Conservation (phyloP, 2,888 invertebrate genomes). For the Urechis unicinctus region DNA sequence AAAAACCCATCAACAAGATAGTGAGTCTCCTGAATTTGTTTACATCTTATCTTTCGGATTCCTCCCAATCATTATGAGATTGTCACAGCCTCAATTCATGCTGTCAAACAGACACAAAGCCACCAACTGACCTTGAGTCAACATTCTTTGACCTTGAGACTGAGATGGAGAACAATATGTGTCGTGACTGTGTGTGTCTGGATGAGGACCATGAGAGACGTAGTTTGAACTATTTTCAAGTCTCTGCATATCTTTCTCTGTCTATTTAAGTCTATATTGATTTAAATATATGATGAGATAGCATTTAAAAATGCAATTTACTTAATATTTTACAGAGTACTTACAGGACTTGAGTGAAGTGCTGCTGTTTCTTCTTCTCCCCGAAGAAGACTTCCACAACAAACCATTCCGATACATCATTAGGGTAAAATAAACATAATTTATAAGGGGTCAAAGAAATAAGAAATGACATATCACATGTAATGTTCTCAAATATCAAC, state of each 20-base stretch:
- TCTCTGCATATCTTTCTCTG: not conserved
- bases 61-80: too few relatives aligned
- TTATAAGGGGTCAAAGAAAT: too few relatives aligned
- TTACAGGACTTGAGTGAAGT: conserved; percentile 75
- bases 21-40: conserved; percentile 23
- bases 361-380: conserved; percentile 72
- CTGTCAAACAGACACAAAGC: conserved; percentile 20
- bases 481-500: too few relatives aligned
- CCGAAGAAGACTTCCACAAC: conserved; percentile 78
- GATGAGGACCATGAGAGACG: conserved; percentile 58
- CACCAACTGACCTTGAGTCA: conserved; percentile 58
- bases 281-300: too few relatives aligned
- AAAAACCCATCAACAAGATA: conserved; percentile 52
- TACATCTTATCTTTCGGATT: too few relatives aligned
- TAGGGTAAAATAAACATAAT: conserved; percentile 46
- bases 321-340: conserved; percentile 62
- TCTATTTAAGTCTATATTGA: not conserved
- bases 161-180: conserved; percentile 74
- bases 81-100: too few relatives aligned
- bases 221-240: conserved; percentile 28
- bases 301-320: too few relatives aligned
- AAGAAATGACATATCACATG: too few relatives aligned
- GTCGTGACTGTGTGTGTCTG: conserved; percentile 73
- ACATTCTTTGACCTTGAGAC: conserved; percentile 85
- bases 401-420: conserved; percentile 69